Conservation (phyloP, 1,140 invertebrate genomes). For the Pectinophora gossypiella region DNA sequence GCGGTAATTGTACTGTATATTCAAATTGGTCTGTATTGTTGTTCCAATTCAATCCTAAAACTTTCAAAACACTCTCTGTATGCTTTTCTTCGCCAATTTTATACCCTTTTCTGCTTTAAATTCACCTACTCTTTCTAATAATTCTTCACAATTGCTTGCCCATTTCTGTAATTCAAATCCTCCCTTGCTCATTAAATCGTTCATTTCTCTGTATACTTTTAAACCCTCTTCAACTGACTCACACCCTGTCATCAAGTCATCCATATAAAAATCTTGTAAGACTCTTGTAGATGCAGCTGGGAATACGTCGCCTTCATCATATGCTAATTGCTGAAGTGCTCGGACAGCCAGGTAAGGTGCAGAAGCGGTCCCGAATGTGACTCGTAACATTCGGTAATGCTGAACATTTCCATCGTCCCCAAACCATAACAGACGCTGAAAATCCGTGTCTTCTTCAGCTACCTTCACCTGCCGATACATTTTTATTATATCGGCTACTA, state of each 20-base stretch:
- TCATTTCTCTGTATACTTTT: neutral
- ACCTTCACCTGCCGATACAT: no score
- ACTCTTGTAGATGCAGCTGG: neutral
- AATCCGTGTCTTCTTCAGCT: neutral
- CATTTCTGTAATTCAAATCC: neutral
- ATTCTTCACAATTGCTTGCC: neutral
- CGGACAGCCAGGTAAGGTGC: neutral
- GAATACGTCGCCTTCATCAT: neutral
- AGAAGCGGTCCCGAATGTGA: neutral
- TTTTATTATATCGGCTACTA: no score
- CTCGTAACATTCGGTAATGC: neutral
- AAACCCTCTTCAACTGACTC: neutral
- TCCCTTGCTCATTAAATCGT: neutral
- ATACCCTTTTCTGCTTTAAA: neutral
- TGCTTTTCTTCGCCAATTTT: neutral
- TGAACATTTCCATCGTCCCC: neutral
- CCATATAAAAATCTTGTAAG: neutral
- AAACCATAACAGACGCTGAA: neutral
- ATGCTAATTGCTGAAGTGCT: neutral
- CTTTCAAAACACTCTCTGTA: neutral
- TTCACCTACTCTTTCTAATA: neutral
- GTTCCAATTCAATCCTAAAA: neutral
- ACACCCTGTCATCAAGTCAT: neutral
- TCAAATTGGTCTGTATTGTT: neutral
- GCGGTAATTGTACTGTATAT: neutral